Evolutionary conservation across 1,140 invertebrate species (phyloP), one percentile per base, ranked within the genome.

Genomic region (Scaptomyza montana): DNA sequence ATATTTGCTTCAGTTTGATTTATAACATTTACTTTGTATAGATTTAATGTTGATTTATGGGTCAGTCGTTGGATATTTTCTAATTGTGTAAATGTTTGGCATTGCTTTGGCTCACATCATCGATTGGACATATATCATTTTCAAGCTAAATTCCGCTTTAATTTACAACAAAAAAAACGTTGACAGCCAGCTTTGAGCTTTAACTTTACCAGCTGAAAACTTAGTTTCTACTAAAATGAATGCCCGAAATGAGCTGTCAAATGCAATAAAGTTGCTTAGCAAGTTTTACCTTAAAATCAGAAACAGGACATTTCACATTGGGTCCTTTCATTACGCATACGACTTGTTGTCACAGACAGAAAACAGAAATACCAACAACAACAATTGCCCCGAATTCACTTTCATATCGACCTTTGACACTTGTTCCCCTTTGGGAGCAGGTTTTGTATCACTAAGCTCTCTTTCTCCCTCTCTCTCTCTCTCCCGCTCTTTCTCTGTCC

Each of bases 1-100:
- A 43, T 51, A 60, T 62, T 47, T 33, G 30, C 53, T 47, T 33
- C 16, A 47, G 47, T 56, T 69, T 69, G 66, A 69, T 73, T 73
- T 68, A 68, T 62, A 61, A n/a, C 30, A 41, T 25, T 28, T 41
- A 21, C 19, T 25, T 16, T 25, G 43, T 3, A 25, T 25, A 25
- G 21, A 41, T 53, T 53, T 5, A 55, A 36, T 39, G 51, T 51
- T 71, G 70, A 73, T 73, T 73, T 73, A 68, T 61, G 41, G 56
- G 25, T 19, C 13, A 45, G 12, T 56, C 43, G 43, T 28, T 6
- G 36, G 19, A 59, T 60, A 55, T 67, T 66, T 72, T 60, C 43
- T 49, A 67, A 72, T 67, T 67, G 49, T 55, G 69, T 36, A 73
- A 73, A 68, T 68, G 43, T 68, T 73, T 73, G 70, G 1, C 5